A percentile compares a stretch with the other conserved stretches of the same genome.
Conservation (phyloP, 2,888 invertebrate species). For the Drosophila maculinotata region DNA sequence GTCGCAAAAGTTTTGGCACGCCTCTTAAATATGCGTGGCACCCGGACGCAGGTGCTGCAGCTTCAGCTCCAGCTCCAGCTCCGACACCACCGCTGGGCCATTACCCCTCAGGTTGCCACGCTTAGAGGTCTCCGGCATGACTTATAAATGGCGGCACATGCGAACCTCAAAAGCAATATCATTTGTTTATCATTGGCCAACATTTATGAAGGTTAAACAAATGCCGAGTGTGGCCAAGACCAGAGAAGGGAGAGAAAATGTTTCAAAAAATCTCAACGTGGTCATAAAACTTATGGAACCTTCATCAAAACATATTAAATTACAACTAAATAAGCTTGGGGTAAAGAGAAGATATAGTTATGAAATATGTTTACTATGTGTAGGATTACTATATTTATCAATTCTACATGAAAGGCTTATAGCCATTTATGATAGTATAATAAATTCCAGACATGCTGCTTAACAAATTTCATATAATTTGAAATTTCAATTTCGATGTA, state of each 20-base stretch:
- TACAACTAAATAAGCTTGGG: not conserved
- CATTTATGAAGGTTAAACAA: slow-evolving; percentile 43
- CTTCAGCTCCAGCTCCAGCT: slow-evolving; percentile 1
- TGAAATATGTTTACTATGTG: too few species aligned
- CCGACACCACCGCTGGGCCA: slow-evolving; percentile 20
- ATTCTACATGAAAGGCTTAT: too few species aligned
- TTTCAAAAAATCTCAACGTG: not conserved
- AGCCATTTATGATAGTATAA: too few species aligned
- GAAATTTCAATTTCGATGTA: too few species aligned
- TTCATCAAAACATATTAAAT: slow-evolving; percentile 24
- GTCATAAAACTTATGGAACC: slow-evolving; percentile 31
- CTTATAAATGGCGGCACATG: slow-evolving; percentile 57
- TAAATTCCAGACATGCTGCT: too few species aligned
- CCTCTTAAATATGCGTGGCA: slow-evolving; percentile 65
- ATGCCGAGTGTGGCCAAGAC: slow-evolving; percentile 7
- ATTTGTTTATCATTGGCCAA: slow-evolving; percentile 36
- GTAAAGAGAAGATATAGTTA: not conserved
- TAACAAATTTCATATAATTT: too few species aligned
- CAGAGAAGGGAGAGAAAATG: too few species aligned
- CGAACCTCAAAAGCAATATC: slow-evolving; percentile 47
- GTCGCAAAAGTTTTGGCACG: slow-evolving; percentile 55
- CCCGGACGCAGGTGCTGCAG: slow-evolving; percentile 69
- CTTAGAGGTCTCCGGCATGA: slow-evolving; percentile 26
- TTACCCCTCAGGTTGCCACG: slow-evolving; percentile 2
- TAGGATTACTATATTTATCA: too few species aligned